A percentile compares a stretch with the other conserved stretches of the same genome.
Conservation (phyloP, 2,888 invertebrate species). For the Slavum lentiscoides region DNA sequence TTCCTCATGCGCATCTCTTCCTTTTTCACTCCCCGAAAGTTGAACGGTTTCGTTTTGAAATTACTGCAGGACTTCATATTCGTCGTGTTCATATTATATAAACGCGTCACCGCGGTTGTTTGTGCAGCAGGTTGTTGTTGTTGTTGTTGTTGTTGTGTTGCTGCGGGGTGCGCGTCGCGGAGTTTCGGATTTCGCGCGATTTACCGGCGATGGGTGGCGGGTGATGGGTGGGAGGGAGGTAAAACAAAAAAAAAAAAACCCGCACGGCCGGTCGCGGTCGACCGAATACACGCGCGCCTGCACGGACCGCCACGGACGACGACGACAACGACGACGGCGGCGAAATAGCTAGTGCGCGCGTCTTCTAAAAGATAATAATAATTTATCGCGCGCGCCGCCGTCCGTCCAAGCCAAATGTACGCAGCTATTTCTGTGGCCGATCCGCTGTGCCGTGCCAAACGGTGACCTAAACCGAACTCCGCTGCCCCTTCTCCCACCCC, state of each 20-base stretch:
- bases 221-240: background rate
- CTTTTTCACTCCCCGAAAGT: conserved; percentile 77
- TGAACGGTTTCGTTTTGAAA: conserved; percentile 62
- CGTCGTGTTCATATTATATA: no score
- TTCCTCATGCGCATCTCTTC: conserved; percentile 74
- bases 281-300: no score
- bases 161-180: no score
- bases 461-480: conserved; percentile 52
- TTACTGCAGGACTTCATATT: conserved; percentile 25
- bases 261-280: no score
- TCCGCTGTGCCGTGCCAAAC: conserved; percentile 42
- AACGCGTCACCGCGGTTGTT: no score
- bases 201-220: background rate
- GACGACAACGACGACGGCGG: background rate
- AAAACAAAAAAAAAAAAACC: no score
- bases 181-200: no score
- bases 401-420: conserved; percentile 47
- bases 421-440: conserved; percentile 48
- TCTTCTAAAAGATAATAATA: conserved; percentile 52
- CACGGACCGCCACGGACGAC: no score
- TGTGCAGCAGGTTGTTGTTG: no score
- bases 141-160: no score
- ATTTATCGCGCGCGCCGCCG: conserved; percentile 30
- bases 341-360: conserved; percentile 37
- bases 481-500: conserved; percentile 2